Evolutionary conservation across 2,888 invertebrate genomes (phyloP).

Genomic region (Napeogenes sylphis): DNA sequence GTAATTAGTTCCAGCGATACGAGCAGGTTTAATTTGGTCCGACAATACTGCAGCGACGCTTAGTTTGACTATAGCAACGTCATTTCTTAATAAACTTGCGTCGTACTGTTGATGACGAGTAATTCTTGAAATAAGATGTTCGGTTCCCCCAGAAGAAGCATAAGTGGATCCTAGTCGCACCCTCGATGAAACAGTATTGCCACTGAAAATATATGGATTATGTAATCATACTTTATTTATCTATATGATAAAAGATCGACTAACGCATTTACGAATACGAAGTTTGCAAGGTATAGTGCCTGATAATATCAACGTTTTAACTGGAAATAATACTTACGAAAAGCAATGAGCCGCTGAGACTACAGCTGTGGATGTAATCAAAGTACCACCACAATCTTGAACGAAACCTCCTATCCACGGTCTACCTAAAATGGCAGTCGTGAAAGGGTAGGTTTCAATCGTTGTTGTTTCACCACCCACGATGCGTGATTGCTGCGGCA

Average conservation of each 20-base stretch:
- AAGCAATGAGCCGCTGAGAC: constrained; percentile 57
- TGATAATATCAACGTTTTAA: not conserved
- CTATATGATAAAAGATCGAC: not conserved
- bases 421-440: constrained; percentile 49
- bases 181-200: not conserved
- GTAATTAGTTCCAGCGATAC: not conserved
- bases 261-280: not conserved
- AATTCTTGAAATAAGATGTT: too few species aligned
- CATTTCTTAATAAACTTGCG: too few species aligned
- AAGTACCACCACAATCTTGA: constrained; percentile 21
- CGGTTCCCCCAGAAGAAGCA: not conserved
- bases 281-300: not conserved
- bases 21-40: too few species aligned
- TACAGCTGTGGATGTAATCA: constrained; percentile 38
- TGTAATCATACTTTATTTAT: too few species aligned
- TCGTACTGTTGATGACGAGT: too few species aligned
- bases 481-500: constrained; percentile 43
- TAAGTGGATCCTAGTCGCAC: constrained; percentile 2
- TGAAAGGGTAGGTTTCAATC: constrained; percentile 49
- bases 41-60: too few species aligned
- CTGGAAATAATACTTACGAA: constrained; percentile 39
- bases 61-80: too few species aligned
- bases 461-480: constrained; percentile 48
- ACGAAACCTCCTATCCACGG: constrained; percentile 15
- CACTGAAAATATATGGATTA: not conserved